Evolutionary conservation across 1,140 invertebrate species (phyloP), one percentile per base, ranked within the genome.

Genomic region (Drosophila pallidifrons): DNA sequence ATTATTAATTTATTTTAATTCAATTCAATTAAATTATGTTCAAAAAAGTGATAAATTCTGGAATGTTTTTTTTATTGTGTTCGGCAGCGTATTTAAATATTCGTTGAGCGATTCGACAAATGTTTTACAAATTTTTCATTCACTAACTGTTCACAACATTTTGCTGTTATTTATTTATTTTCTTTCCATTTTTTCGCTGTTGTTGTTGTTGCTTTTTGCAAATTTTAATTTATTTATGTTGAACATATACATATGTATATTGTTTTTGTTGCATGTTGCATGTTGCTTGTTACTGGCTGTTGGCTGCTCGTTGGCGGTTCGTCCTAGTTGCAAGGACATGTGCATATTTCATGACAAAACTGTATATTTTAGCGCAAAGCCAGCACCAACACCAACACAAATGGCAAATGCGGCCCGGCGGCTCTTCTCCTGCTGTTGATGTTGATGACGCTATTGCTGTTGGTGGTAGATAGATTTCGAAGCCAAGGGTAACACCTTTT

Each of bases 401-500:
- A 59, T 32, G 35, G 16, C 67, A 69, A 61, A 52, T n/a, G 77
- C 61, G 47, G 68, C 49, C 30, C 38, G 16, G 47, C 51, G 60
- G 7, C 2, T 46, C 35, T 38, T 8, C 35, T 38, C 35, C 35
- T 38, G 7, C 35, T 38, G 32, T 13, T 57, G 75, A 13, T 20
- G 43, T n/a, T n/a, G 60, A 43, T 65, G 16, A 2, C 55, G 16
- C 4, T 63, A 28, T 54, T 25, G 51, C 15, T 41, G 20, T 3
- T 69, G 80, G 72, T 77, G 20, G 20, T 25, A 25, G 20, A 77
- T 83, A 87, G 73, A 86, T 82, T 82, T 82, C 75, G 15, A 59
- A 86, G 77, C 83, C 83, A 77, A 66, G 76, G 69, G 83, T 88
- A 82, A 87, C 83, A 87, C 83, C 83, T 80, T 87, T 87, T 87